A percentile compares a stretch with the other conserved stretches of the same genome.
Evolutionary conservation across 2,888 invertebrate species (phyloP).

Genomic region (Tiphia femorata): DNA sequence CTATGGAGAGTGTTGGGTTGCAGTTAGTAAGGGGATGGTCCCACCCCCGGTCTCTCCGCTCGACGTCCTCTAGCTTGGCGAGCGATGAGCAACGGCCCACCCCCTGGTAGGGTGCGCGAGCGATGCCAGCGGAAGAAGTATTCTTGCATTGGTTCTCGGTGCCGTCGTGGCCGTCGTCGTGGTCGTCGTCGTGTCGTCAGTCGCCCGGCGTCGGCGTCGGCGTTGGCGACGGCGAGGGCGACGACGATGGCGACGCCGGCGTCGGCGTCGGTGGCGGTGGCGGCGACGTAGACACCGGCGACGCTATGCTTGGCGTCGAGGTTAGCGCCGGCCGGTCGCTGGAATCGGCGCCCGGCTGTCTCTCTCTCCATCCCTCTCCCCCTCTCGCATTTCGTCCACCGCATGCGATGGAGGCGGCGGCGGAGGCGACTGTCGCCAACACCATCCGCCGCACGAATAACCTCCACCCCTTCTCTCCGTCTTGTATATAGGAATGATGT

Average conservation of each 20-base stretch:
- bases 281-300: constrained; percentile 37
- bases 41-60: no score
- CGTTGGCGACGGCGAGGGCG: constrained; percentile 3
- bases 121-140: constrained; percentile 53
- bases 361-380: constrained; percentile 36
- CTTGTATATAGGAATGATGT: constrained; percentile 23
- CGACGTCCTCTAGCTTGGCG: constrained; percentile 52
- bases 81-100: constrained; percentile 42
- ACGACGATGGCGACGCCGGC: constrained; percentile 31
- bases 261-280: no score
- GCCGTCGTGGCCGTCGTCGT: constrained; percentile 26
- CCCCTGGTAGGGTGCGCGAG: constrained; percentile 41
- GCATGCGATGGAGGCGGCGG: constrained; percentile 51
- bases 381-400: constrained; percentile 41
- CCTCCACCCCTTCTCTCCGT: constrained; percentile 5
- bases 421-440: constrained; percentile 52
- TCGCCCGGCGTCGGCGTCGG: constrained; percentile 20
- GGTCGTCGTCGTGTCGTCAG: constrained; percentile 34
- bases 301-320: constrained; percentile 52
- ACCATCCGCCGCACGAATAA: constrained; percentile 36
- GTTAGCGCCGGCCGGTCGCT: constrained; percentile 53
- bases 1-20: no score
- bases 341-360: constrained; percentile 52
- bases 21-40: constrained; percentile 7
- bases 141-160: constrained; percentile 49